Evolutionary conservation across 2,797 vertebrate species (phyloP), one percentile per base, ranked within the genome.

Genomic region (Eulemur albifrons): DNA sequence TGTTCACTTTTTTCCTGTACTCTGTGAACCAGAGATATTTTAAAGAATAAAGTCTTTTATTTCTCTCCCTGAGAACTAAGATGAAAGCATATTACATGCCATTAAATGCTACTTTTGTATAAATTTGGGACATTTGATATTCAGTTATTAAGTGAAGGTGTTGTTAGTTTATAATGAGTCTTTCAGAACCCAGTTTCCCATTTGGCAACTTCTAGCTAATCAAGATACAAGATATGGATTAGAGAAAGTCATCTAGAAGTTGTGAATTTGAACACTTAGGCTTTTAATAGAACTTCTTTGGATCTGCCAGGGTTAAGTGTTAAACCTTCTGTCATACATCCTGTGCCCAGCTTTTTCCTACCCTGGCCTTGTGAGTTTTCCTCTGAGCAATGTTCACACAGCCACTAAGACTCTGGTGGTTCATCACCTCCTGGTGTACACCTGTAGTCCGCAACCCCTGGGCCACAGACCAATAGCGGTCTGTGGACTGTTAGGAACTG

Each of bases 121-220:
- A 90, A 92, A 94, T 63, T 38, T 97, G 54, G 92, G 52, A 2
- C 25, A 52, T 96, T 96, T 97, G 45, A 52, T 95, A 83, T 72
- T 82, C 43, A 96, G 10, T 45, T 38, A 92, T 92, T 92, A 96
- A 72, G 5, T 35, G 25, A 35, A 96, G 50, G 0, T 8, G 85
- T 88, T 93, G 69, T 8, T 38, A 50, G 12, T 25, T 63, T 69
- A 8, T 52, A 94, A 87, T 69, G 25, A 94, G 72, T 40, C 5
- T 86, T 57, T 65, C 8, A 54, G 25, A 92, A 61, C 45, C 50
- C 23, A 50, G 11, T 23, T 72, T 95, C 57, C 45, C 0, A 81
- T 38, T 84, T 77, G 83, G 17, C 10, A 11, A 9, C 54, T 90
- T 82, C 43, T 75, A 9, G 4, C 83, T 94, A 40, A 45, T 70